These are phyloP conservation scores for Calvadosia cruxmelitensis DNA, from an alignment of 30 jellyfish, hydroid and myxozoan species.

Conservation along the genomic window DNA sequence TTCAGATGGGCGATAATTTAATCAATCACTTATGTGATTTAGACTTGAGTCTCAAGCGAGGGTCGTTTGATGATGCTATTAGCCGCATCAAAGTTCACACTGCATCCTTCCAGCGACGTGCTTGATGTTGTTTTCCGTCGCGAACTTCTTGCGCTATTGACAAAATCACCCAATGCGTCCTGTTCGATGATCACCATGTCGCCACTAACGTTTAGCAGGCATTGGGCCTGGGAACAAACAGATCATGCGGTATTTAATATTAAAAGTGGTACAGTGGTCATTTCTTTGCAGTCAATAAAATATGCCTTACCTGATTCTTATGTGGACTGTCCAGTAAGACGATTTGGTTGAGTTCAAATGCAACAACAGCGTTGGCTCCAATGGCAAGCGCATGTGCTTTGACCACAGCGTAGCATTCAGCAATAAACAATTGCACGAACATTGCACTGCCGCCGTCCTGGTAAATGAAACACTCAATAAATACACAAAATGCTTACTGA, in stretches of 20 bases:
- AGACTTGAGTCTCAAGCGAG: background rate
- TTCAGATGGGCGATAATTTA: too few relatives aligned
- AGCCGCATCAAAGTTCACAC: background rate
- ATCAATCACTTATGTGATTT: too few relatives aligned
- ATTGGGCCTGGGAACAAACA: slow-evolving; percentile 50
- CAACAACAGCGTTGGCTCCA: slow-evolving; percentile 71
- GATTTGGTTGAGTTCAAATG: slow-evolving; percentile 53
- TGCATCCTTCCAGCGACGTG: background rate
- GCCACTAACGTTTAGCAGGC: slow-evolving; percentile 74
- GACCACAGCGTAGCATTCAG: slow-evolving; percentile 65
- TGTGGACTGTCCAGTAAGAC: slow-evolving; percentile 66
- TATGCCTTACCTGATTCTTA: slow-evolving; percentile 88
- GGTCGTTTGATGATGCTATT: background rate
- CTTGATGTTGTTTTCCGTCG: background rate
- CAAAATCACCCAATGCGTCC: background rate
- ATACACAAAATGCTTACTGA: too few relatives aligned
- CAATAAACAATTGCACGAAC: slow-evolving; percentile 71
- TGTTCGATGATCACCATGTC: slow-evolving; percentile 43
- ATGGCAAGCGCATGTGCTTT: slow-evolving; percentile 68
- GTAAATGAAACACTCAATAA: too few relatives aligned
- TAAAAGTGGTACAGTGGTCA: background rate
- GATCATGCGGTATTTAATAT: background rate
- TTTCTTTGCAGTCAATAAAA: too few relatives aligned
- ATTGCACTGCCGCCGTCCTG: slow-evolving; percentile 85
- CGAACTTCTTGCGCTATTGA: background rate